Conservation (phyloP, 2,888 invertebrate species). For the Andricus curvator region DNA sequence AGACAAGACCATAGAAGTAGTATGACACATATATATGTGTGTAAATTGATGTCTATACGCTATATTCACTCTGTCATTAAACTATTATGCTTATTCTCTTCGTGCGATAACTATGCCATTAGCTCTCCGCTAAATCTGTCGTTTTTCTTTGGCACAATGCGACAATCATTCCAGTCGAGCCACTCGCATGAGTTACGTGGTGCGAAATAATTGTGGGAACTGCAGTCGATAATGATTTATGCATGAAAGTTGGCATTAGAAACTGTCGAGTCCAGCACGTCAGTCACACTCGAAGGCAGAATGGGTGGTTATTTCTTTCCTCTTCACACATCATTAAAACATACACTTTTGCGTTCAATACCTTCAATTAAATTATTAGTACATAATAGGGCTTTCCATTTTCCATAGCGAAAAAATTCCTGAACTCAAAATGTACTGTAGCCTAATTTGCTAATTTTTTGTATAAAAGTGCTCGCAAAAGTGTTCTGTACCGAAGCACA, state of each 20-base stretch:
- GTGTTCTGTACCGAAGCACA: no score
- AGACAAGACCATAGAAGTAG: not conserved
- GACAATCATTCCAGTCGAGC: not conserved
- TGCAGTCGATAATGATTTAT: not conserved
- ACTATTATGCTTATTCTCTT: not conserved
- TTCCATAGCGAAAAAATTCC: no score
- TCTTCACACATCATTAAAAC: not conserved
- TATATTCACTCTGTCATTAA: not conserved
- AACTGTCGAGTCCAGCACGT: not conserved
- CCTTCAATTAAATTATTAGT: not conserved
- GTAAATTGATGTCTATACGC: not conserved
- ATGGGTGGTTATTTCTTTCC: not conserved
- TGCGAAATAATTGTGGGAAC: not conserved
- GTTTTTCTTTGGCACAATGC: slow-evolving; percentile 1
- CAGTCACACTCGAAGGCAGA: not conserved
- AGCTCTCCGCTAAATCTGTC: not conserved
- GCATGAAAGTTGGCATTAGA: not conserved
- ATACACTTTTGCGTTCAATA: not conserved
- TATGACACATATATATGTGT: not conserved
- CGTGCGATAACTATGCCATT: not conserved
- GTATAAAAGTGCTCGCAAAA: no score
- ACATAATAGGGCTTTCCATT: no score
- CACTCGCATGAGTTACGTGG: not conserved
- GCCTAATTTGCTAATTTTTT: no score
- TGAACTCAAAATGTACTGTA: no score